Evolutionary conservation across 2,888 invertebrate species (phyloP).

Genomic region (Cerastis leucographa): DNA sequence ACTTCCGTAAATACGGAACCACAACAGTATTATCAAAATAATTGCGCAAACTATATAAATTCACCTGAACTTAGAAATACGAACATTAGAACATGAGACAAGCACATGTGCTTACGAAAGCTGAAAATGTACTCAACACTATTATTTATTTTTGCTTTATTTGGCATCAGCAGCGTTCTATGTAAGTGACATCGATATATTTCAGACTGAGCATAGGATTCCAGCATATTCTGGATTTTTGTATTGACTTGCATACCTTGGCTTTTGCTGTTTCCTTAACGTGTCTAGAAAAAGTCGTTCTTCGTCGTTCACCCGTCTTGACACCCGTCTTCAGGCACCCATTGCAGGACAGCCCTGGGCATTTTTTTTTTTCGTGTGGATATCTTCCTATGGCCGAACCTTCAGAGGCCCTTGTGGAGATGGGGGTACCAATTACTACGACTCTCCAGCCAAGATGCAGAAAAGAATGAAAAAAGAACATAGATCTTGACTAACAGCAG

Average conservation of each 20-base stretch:
- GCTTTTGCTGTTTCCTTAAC: not conserved
- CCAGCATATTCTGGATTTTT: not conserved
- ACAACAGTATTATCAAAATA: not conserved
- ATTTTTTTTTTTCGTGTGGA: not conserved
- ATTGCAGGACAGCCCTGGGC: not conserved
- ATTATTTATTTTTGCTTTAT: slow-evolving; percentile 14
- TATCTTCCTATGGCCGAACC: not conserved
- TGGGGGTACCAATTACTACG: not conserved
- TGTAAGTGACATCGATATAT: slow-evolving; percentile 4
- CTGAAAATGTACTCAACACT: slow-evolving; percentile 24
- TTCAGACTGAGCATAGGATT: not conserved
- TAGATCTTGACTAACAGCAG: not conserved
- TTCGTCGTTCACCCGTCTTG: not conserved
- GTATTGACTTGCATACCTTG: not conserved
- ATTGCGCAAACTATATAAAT: slow-evolving; percentile 19
- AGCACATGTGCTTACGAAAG: not conserved
- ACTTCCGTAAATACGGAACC: slow-evolving; percentile 20
- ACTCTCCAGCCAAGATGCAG: not conserved
- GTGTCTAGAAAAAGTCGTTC: too few species aligned
- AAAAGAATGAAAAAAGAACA: not conserved
- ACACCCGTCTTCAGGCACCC: not conserved
- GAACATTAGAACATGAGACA: slow-evolving; percentile 14
- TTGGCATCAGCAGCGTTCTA: not conserved
- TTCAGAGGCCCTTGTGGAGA: not conserved
- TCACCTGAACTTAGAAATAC: slow-evolving; percentile 7